Percentiles rank a stretch among this genome's conserved stretches.
These are phyloP conservation scores for Agrilus cyanescens DNA, from an alignment of 2,888 invertebrate species.

Conservation along the genomic window DNA sequence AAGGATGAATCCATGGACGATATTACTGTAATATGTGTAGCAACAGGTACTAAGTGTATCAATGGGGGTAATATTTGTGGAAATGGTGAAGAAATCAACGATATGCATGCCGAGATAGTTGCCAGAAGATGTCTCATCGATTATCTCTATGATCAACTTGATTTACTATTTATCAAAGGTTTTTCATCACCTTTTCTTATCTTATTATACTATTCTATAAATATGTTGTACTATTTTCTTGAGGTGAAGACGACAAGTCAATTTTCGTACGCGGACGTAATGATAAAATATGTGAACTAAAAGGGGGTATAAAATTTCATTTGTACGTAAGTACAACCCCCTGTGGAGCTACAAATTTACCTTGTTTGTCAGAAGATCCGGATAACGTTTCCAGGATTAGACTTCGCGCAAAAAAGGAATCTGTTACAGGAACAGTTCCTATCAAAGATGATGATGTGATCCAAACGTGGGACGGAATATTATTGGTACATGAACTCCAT, in stretches of 20 bases:
- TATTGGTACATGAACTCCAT: constrained; percentile 47
- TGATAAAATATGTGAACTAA: constrained; percentile 50
- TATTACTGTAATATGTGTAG: constrained; percentile 55
- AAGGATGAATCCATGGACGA: constrained; percentile 38
- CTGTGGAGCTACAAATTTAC: constrained; percentile 92
- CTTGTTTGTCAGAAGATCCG: constrained; percentile 73
- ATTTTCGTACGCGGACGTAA: constrained; percentile 36
- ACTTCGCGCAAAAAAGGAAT: constrained; percentile 90
- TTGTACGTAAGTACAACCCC: constrained; percentile 96
- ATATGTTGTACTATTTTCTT: constrained; percentile 1
- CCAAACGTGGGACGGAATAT: constrained; percentile 92
- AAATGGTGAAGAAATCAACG: constrained; percentile 77
- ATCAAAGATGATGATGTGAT: constrained; percentile 58
- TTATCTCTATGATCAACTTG: constrained; percentile 67
- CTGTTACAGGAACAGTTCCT: constrained; percentile 89
- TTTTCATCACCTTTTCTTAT: constrained; percentile 13
- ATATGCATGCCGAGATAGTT: constrained; percentile 95
- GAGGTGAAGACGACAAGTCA: constrained; percentile 17
- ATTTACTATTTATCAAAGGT: constrained; percentile 49
- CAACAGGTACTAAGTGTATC: constrained; percentile 91
- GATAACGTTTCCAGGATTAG: constrained; percentile 78
- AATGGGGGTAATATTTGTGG: constrained; percentile 88
- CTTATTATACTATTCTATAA: background rate
- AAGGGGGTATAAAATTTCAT: constrained; percentile 70
- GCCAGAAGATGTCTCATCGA: constrained; percentile 73